These are phyloP conservation scores for Grallaria varia DNA, from an alignment of 2,113 vertebrate species.

Conservation along the genomic window DNA sequence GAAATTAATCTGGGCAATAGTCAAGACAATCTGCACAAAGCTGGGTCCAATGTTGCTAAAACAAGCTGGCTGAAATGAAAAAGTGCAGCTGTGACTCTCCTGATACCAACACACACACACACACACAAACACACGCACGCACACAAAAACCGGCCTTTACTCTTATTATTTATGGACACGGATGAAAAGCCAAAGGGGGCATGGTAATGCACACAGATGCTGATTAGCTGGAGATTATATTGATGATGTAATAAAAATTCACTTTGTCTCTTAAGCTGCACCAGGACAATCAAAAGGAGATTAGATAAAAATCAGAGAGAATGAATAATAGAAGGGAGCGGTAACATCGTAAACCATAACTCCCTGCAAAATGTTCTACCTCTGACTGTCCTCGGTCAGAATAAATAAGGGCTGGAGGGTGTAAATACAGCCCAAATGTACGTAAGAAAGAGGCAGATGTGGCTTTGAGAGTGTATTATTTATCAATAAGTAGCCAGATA, in stretches of 20 bases:
- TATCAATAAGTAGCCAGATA: background rate
- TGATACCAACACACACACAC: background rate
- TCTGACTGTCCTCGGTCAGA: background rate
- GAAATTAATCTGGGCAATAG: constrained; percentile 41
- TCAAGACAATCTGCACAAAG: constrained; percentile 41
- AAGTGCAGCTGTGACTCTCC: constrained; percentile 29
- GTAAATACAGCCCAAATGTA: background rate
- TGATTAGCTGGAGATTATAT: constrained; percentile 82
- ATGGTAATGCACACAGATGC: constrained; percentile 67
- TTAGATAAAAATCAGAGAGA: constrained; percentile 78
- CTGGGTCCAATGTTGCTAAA: constrained; percentile 22
- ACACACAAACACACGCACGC: background rate
- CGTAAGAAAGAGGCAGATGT: background rate
- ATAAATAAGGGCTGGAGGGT: background rate
- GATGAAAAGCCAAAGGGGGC: constrained; percentile 64
- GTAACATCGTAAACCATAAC: constrained; percentile 27
- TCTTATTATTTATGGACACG: constrained; percentile 67
- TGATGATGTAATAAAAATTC: constrained; percentile 85
- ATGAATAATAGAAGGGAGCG: constrained; percentile 73
- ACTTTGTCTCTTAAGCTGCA: constrained; percentile 80
- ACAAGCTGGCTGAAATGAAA: constrained; percentile 31
- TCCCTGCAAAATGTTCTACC: background rate
- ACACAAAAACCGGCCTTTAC: background rate
- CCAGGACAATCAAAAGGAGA: constrained; percentile 75
- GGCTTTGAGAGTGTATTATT: background rate